Conservation (phyloP, 2,797 vertebrate species). For the Toxotes lorentzi region DNA sequence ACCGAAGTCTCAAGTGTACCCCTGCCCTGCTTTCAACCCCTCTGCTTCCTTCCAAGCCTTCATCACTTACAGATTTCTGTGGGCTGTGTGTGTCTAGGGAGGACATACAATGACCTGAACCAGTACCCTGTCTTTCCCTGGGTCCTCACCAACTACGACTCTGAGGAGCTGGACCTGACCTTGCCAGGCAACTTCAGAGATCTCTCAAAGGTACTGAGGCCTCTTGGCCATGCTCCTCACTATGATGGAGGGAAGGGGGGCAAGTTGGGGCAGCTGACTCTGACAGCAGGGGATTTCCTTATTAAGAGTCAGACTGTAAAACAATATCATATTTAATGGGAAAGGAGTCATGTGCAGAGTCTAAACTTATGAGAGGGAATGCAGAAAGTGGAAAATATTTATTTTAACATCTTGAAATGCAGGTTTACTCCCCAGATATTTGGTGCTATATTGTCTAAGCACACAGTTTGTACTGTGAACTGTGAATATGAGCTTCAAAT, state of each 20-base stretch:
- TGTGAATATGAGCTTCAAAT: conserved; percentile 11
- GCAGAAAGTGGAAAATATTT: conserved; percentile 43
- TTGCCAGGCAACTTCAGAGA: conserved; percentile 98
- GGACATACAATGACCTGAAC: conserved; percentile 97
- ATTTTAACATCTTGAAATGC: conserved; percentile 41
- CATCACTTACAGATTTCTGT: conserved; percentile 72
- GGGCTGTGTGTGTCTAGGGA: conserved; percentile 85
- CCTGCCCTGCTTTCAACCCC: conserved; percentile 61
- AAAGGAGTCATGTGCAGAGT: conserved; percentile 42
- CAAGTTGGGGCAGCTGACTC: conserved; percentile 24
- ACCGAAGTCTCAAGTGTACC: conserved; percentile 67
- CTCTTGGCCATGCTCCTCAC: conserved; percentile 29
- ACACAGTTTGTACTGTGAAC: conserved; percentile 10
- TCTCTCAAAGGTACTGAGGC: conserved; percentile 94
- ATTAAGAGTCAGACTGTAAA: conserved; percentile 61
- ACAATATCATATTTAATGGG: conserved; percentile 57
- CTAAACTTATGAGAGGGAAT: conserved; percentile 39
- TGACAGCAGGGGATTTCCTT: conserved; percentile 59
- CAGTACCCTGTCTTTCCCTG: conserved; percentile 98
- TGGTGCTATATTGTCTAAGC: conserved; percentile 15
- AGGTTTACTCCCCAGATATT: conserved; percentile 31
- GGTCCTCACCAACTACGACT: conserved; percentile 98
- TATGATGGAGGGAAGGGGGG: conserved; percentile 3
- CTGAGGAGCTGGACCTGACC: conserved; percentile 96
- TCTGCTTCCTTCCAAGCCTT: conserved; percentile 50